Conservation (phyloP, 2,797 vertebrate genomes). For the Liparis tanakae region DNA sequence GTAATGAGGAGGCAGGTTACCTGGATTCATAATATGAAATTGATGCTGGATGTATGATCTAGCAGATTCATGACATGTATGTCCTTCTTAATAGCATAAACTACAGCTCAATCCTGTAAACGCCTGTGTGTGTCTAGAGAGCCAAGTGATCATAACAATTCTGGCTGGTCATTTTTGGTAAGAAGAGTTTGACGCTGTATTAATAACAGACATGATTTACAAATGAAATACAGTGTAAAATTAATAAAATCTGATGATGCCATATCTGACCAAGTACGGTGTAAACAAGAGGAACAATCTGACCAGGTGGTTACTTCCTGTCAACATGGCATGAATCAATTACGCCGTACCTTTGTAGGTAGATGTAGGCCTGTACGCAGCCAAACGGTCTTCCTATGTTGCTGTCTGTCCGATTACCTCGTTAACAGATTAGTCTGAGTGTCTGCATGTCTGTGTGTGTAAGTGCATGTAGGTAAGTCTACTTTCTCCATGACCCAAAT, state of each 20-base stretch:
- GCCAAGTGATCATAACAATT: neutral
- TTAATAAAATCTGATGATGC: neutral
- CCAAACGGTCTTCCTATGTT: conserved; percentile 19
- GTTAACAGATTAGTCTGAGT: conserved; percentile 65
- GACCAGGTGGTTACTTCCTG: neutral
- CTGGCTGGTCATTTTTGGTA: neutral
- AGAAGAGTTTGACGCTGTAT: neutral
- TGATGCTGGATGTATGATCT: neutral
- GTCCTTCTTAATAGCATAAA: neutral
- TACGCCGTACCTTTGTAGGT: neutral
- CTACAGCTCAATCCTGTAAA: neutral
- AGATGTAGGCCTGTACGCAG: neutral
- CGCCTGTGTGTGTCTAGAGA: neutral
- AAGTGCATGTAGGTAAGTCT: conserved; percentile 7
- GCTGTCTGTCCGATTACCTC: conserved; percentile 34
- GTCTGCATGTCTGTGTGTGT: conserved; percentile 2
- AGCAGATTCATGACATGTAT: neutral
- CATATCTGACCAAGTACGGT: neutral
- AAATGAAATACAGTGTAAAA: neutral
- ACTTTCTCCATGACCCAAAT: conserved; percentile 40
- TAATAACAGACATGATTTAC: neutral
- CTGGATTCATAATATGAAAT: neutral
- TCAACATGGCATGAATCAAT: neutral
- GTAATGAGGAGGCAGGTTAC: neutral
- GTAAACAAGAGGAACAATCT: neutral